phyloP scores from a whole-genome alignment of 2,113 vertebrate species.

The Symphodus melops region DNA sequence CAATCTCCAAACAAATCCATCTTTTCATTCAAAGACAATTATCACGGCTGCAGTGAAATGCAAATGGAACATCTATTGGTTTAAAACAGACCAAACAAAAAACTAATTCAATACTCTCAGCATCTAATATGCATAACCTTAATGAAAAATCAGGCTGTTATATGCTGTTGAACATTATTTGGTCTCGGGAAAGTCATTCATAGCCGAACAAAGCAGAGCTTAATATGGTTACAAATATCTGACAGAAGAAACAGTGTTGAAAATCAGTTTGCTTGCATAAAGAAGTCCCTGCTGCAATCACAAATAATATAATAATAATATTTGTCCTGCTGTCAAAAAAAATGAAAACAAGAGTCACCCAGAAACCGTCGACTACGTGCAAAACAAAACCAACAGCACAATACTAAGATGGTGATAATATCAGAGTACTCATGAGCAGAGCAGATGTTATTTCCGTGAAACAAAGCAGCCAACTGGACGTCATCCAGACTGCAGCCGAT shows the following conservation, averaged over 20 bases:
- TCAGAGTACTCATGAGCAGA: conserved; percentile 9
- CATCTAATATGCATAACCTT: not conserved
- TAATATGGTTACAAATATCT: not conserved
- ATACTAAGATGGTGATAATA: conserved; percentile 3
- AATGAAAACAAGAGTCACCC: not conserved
- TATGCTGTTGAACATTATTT: not conserved
- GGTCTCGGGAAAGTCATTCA: not conserved
- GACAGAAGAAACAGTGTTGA: not conserved
- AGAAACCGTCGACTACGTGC: not conserved
- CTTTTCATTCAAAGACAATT: not conserved
- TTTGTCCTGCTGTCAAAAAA: not conserved
- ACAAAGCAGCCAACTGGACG: conserved; percentile 11
- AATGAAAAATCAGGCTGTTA: not conserved
- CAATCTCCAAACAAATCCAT: not conserved
- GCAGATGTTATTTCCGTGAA: not conserved
- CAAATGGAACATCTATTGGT: not conserved
- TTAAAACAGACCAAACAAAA: not conserved
- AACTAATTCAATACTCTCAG: not conserved
- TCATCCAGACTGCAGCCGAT: not conserved
- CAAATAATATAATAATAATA: not conserved
- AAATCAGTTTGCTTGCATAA: not conserved
- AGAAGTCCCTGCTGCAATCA: not conserved
- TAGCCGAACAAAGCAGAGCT: not conserved
- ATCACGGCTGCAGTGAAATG: not conserved
- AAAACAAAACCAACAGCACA: conserved; percentile 21